Conservation (phyloP, 1,140 invertebrate genomes). For the Bombus sibiricus region DNA sequence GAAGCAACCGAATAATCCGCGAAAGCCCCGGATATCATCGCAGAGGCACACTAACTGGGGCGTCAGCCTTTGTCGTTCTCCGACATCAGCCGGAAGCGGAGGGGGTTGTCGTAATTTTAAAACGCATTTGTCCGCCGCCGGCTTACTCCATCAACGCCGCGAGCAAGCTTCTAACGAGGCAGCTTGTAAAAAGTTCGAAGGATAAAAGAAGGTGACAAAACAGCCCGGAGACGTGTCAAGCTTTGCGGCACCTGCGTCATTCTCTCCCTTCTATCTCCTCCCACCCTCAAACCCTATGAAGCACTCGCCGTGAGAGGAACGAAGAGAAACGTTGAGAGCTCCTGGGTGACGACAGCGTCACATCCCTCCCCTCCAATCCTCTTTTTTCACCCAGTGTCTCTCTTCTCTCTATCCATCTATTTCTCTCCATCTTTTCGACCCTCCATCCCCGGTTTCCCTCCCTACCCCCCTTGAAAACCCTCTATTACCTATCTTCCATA, state of each 20-base stretch:
- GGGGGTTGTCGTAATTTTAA: slow-evolving; percentile 59
- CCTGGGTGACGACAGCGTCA: slow-evolving; percentile 40
- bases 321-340: slow-evolving; percentile 19
- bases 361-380: slow-evolving; percentile 1
- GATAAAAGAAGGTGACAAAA: slow-evolving; percentile 73
- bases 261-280: slow-evolving; percentile 44
- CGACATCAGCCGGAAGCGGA: neutral
- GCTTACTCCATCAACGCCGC: slow-evolving; percentile 71
- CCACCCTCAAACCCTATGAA: slow-evolving; percentile 32
- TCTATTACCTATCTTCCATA: slow-evolving; percentile 45
- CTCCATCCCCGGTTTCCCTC: neutral
- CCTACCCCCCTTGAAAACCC: neutral
- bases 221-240: slow-evolving; percentile 73
- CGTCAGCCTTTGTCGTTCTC: slow-evolving; percentile 5
- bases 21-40: neutral
- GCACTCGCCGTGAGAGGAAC: neutral
- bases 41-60: neutral
- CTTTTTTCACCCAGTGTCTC: slow-evolving; percentile 42
- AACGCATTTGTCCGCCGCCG: slow-evolving; percentile 61
- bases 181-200: slow-evolving; percentile 67
- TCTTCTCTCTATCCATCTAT: slow-evolving; percentile 48
- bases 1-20: neutral
- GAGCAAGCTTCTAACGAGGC: slow-evolving; percentile 63
- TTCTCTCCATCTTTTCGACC: slow-evolving; percentile 48
- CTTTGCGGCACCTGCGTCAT: slow-evolving; percentile 74